Base-by-base conservation (phyloP, 1,140 invertebrate species). In the Colletes latitarsis region DNA sequence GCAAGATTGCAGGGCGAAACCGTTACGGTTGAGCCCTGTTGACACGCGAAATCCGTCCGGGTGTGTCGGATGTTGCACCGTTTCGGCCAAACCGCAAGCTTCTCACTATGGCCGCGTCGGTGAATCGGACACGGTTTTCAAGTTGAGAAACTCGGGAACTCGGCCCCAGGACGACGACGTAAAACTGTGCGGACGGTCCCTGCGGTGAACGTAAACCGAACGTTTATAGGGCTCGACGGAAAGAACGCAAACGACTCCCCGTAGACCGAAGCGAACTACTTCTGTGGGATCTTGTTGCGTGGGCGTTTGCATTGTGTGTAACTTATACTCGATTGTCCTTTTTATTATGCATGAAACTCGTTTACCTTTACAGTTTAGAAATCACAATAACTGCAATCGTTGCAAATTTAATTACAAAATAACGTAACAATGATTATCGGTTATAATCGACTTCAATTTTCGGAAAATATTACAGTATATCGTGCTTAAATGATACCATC, bases 71-170 rank as follows among this genome's bases (percentile, higher is more conserved):
- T 71, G 66, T 30, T 82, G 46, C 63, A 70, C 9, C 68, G 55
- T 79, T 82, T 67, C 53, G 46, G 30, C 43, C 19, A 15, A 63
- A 81, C 79, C 77, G 67, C 77, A 73, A 41, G 63, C 8, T 71
- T 49, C 73, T 49, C 41, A n/a, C 30, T 2, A 30, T 30, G 30
- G 30, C 30, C 30, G 14, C 53, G 53, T 55, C 8, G 10, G 10
- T 30, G 49, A 9, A 12, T 17, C 6, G 53, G 53, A 55, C 53
- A 55, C 30, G 30, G 4, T 17, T 74, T 52, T 12, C 49, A 19
- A 15, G 58, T 58, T 14, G 17, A 21, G 53, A 76, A 70, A 71
- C 71, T 76, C 52, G 78, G 5, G 6, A 70, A 60, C 55, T 69
- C 8, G 6, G 15, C 17, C 9, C 4, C 14, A 55, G 9, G n/a